Percentiles rank a stretch among this genome's conserved stretches.
Evolutionary conservation across 2,797 vertebrate species (phyloP).

Genomic region (Chrysocyon brachyurus): DNA sequence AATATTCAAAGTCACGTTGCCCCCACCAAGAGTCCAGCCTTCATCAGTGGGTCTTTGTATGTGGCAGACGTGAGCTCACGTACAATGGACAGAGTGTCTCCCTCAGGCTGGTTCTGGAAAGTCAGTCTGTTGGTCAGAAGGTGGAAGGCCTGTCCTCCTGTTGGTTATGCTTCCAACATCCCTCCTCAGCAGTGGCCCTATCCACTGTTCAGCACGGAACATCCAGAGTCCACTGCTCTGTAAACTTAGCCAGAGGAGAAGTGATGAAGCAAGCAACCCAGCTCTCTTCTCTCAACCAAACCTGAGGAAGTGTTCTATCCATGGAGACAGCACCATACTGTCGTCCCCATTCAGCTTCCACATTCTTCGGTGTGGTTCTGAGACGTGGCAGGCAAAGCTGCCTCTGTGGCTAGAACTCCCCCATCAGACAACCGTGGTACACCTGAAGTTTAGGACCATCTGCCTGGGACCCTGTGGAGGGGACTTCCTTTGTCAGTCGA

Average conservation of each 20-base stretch:
- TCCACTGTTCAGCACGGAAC: neutral
- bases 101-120: constrained; percentile 56
- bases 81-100: neutral
- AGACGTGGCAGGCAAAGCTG: neutral
- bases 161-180: neutral
- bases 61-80: neutral
- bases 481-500: accelerated
- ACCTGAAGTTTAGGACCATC: neutral
- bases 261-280: neutral
- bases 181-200: neutral
- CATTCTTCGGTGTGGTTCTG: neutral
- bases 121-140: constrained; percentile 30
- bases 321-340: neutral
- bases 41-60: neutral
- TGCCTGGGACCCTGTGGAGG: accelerated
- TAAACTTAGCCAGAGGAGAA: neutral
- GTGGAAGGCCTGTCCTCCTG: neutral
- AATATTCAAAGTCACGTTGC: constrained; percentile 76
- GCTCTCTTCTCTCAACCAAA: constrained; percentile 20
- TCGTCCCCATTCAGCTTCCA: neutral
- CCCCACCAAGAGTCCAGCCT: constrained; percentile 70
- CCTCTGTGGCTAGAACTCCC: neutral
- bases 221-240: neutral
- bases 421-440: neutral
- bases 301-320: neutral